Percentiles rank a stretch among this genome's conserved stretches.
phyloP scores from a whole-genome alignment of 2,888 invertebrate species.

The Polymixis flavicincta region DNA sequence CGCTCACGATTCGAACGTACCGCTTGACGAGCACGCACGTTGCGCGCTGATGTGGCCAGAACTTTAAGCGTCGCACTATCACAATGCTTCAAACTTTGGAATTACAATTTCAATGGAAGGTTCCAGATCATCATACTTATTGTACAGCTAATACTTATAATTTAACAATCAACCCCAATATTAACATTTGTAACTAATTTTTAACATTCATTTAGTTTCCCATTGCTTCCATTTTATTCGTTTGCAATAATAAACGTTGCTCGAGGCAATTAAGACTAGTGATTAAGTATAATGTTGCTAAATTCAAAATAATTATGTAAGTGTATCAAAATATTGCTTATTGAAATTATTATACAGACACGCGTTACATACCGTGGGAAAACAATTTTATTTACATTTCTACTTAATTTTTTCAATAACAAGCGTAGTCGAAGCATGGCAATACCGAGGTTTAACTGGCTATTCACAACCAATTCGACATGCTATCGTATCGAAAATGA shows the following conservation, averaged over 20 bases:
- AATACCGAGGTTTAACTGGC: constrained; percentile 11
- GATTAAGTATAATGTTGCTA: constrained; percentile 55
- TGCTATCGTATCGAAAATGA: too few relatives aligned
- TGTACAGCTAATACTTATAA: constrained; percentile 53
- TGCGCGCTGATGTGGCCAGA: constrained; percentile 12
- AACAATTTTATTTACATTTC: constrained; percentile 46
- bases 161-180: constrained; percentile 48
- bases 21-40: not conserved
- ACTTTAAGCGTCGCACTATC: constrained; percentile 46
- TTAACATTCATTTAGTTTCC: constrained; percentile 34
- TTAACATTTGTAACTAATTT: constrained; percentile 28
- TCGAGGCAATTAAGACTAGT: constrained; percentile 45
- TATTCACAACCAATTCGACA: too few relatives aligned
- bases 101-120: constrained; percentile 54
- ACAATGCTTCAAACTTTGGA: constrained; percentile 55
- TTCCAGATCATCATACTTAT: constrained; percentile 51
- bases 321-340: constrained; percentile 64
- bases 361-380: constrained; percentile 38
- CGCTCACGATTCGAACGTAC: not conserved
- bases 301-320: constrained; percentile 54
- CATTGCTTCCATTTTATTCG: constrained; percentile 24
- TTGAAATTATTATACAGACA: constrained; percentile 58
- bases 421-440: constrained; percentile 16
- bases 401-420: constrained; percentile 23
- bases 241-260: constrained; percentile 40